A percentile compares a stretch with the other conserved stretches of the same genome.
Evolutionary conservation across 2,888 invertebrate species (phyloP).

Genomic region (Chalcosyrphus nemorum): DNA sequence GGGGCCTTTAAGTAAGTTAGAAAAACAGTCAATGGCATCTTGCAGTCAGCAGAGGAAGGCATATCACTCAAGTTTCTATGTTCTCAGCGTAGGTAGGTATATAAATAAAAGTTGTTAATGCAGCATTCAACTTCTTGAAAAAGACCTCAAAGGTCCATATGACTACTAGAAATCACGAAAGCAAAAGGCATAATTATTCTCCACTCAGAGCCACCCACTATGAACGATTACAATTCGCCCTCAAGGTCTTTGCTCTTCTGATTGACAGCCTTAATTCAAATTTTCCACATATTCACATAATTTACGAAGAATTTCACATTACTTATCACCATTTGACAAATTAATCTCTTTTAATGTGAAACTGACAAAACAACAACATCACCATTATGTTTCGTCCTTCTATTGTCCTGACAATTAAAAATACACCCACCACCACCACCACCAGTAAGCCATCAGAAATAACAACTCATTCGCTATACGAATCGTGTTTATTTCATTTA

Average conservation of each 20-base stretch:
- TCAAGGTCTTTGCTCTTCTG: background rate
- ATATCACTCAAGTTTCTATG: no score
- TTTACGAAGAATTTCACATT: constrained; percentile 2
- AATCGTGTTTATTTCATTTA: constrained; percentile 53
- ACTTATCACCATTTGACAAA: constrained; percentile 58
- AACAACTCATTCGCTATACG: constrained; percentile 7
- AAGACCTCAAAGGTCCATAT: no score
- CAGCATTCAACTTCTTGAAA: no score
- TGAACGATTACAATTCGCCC: no score
- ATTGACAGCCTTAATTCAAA: constrained; percentile 2
- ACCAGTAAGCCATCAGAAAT: constrained; percentile 1
- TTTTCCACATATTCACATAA: constrained; percentile 7
- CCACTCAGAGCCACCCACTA: no score
- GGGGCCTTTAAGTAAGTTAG: no score
- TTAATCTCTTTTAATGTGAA: constrained; percentile 39
- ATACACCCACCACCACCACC: background rate
- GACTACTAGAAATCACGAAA: no score
- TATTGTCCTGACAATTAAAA: constrained; percentile 20
- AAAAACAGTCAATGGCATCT: no score
- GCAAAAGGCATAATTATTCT: no score
- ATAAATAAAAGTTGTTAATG: no score
- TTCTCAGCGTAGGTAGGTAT: no score
- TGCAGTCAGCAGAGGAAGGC: no score
- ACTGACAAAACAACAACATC: background rate
- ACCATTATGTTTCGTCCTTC: background rate